Evolutionary conservation across 2,113 vertebrate species (phyloP).

Genomic region (Gymnogyps californianus): DNA sequence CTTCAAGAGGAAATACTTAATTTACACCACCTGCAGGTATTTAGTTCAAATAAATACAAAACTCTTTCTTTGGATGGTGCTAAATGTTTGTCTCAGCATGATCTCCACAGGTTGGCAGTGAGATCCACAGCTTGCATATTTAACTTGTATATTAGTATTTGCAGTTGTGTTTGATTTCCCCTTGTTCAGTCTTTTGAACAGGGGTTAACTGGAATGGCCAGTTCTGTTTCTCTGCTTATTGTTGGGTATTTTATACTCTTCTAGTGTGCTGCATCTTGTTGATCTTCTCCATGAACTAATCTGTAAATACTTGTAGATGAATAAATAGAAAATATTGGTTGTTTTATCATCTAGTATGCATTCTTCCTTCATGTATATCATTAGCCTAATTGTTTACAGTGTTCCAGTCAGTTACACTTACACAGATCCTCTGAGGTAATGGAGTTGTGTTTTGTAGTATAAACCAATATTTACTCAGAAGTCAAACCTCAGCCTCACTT

Average conservation of each 20-base stretch:
- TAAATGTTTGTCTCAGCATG: background rate
- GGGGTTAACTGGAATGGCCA: background rate
- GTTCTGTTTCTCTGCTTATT: background rate
- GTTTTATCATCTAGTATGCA: background rate
- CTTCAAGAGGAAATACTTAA: background rate
- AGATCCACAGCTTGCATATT: background rate
- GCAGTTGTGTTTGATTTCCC: background rate
- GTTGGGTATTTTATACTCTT: background rate
- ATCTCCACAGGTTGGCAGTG: background rate
- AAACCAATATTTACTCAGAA: conserved; percentile 30
- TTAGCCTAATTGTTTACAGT: conserved; percentile 46
- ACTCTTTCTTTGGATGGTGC: background rate
- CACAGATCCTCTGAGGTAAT: conserved; percentile 29
- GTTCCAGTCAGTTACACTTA: conserved; percentile 47
- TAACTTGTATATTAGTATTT: background rate
- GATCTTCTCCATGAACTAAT: background rate
- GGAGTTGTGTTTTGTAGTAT: conserved; percentile 8
- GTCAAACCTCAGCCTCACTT: background rate
- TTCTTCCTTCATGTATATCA: conserved; percentile 15
- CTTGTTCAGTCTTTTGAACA: background rate
- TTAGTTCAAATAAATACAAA: background rate
- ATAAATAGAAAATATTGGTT: background rate
- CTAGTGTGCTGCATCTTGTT: background rate
- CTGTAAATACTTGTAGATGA: background rate
- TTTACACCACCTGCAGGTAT: background rate